Base-by-base conservation (phyloP, 2,113 vertebrate species). In the Nasalis larvatus region DNA sequence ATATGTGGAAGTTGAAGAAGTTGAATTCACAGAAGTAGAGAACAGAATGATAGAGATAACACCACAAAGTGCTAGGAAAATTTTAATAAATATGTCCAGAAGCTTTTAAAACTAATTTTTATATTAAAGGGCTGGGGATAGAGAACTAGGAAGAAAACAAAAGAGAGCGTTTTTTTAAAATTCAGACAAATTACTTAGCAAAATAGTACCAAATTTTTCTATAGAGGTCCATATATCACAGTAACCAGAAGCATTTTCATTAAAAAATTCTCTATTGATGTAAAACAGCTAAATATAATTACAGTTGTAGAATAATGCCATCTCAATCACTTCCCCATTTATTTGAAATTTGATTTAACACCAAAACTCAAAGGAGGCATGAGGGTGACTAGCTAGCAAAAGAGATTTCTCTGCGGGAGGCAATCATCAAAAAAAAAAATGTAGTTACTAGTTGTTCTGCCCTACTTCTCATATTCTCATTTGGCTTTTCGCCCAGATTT, bases 401-500 rank as follows among this genome's bases (percentile, higher is more conserved):
- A 91, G 47, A 77, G 87, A 94, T 69, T 73, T 10, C 35, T 54
- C 42, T 78, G 71, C 69, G 77, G 88, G 14, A 89, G 9, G 4
- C 32, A 89, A 45, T 71, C 78, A 60, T 95, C 47, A 69, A 37
- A 32, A 45, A 37, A 32, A 40, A 37, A 84, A 47, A 74, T 69
- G 40, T 84, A 84, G 37, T 68, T 84, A 49, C 78, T 13, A 49
- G 1, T 2, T 32, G 18, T 74, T 66, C 45, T 97, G 92, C 25
- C 78, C 74, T 35, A 1, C 0, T 93, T 96, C 16, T 42, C 47
- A 94, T 52, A 88, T 84, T 89, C 8, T 42, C 17, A 73, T 45
- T 97, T 97, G 85, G 60, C 90, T 86, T 69, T 76, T 93, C 89
- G 78, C 85, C 94, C 69, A 85, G 47, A 71, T 94, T 90, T 88